Conservation (phyloP, 37 sponge, comb jelly and placozoan species). For the Axinella damicornis region DNA sequence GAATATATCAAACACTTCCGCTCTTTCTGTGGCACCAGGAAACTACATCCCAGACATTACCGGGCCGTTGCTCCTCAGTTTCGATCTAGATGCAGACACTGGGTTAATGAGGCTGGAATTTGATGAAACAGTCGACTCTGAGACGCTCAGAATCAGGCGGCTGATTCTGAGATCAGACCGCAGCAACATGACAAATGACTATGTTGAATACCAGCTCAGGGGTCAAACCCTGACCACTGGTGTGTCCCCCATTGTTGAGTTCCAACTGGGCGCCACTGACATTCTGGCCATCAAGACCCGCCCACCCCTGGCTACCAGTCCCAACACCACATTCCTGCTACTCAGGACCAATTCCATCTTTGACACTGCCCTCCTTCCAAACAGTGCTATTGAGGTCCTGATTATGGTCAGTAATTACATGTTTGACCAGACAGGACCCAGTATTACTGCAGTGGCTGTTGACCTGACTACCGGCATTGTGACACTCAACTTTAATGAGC, state of each 20-base stretch:
- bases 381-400: slow-evolving; percentile 44
- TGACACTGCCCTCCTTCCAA: slow-evolving; percentile 71
- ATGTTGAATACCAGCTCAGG: slow-evolving; percentile 51
- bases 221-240: neutral
- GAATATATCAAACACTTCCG: slow-evolving; percentile 38
- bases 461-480: slow-evolving; percentile 72
- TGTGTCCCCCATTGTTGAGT: slow-evolving; percentile 54
- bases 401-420: slow-evolving; percentile 64
- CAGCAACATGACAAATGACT: slow-evolving; percentile 17
- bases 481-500: slow-evolving; percentile 85
- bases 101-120: slow-evolving; percentile 77
- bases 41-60: slow-evolving; percentile 67
- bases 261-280: slow-evolving; percentile 63
- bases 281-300: slow-evolving; percentile 81
- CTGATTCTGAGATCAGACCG: slow-evolving; percentile 60
- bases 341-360: slow-evolving; percentile 58
- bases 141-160: slow-evolving; percentile 46
- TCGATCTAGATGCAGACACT: slow-evolving; percentile 81
- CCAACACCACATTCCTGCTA: slow-evolving; percentile 76
- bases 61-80: slow-evolving; percentile 58
- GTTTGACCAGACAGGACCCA: slow-evolving; percentile 81
- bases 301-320: slow-evolving; percentile 69
- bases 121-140: slow-evolving; percentile 83
- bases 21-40: slow-evolving; percentile 10
- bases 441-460: slow-evolving; percentile 47